Evolutionary conservation across 2,888 invertebrate genomes (phyloP), one percentile per base, ranked within the genome.

Genomic region (Pardosa pseudoannulata): DNA sequence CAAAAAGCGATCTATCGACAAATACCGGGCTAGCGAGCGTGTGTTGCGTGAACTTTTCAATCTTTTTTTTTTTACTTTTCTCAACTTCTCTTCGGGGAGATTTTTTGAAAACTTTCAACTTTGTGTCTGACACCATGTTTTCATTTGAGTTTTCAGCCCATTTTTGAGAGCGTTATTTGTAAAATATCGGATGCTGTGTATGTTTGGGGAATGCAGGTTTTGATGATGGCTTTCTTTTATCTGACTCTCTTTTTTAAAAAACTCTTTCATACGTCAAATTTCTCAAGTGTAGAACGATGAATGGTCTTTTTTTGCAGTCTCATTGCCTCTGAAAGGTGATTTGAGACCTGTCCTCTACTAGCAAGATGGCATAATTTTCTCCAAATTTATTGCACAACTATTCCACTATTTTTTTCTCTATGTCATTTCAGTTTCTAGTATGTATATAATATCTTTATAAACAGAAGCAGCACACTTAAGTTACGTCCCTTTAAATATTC

Each of bases 1-100:
- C 56, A 56, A 56, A 56, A 56, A 56, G 56, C 56, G 56, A 56
- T 56, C 56, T 56, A 56, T 56, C 56, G 56, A 23, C 56, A 56
- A 56, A 56, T 56, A 56, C 19, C 5, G n/a, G n/a, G n/a, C n/a
- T n/a, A 16, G 13, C 23, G 56, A 56, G 56, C 56, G 56, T 56
- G 56, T 56, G 56, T 23, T 56, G 56, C 56, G 23, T 23, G 56
- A 23, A 23, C 13, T 23, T 23, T 56, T 23, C 23, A 23, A 0
- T 3, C 2, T 3, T 11, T 56, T 23, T n/a, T 56, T 56, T 56
- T 56, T 23, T 56, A 56, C 56, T 56, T 56, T 56, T 9, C 23
- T 19, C 3, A 56, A 56, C 56, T 56, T 56, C 16, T 56, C 56
- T 23, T 19, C 56, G 56, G 3, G 23, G 56, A 46, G 23, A 36